Conservation (phyloP, 2,888 invertebrate species). For the Philereme transversata region DNA sequence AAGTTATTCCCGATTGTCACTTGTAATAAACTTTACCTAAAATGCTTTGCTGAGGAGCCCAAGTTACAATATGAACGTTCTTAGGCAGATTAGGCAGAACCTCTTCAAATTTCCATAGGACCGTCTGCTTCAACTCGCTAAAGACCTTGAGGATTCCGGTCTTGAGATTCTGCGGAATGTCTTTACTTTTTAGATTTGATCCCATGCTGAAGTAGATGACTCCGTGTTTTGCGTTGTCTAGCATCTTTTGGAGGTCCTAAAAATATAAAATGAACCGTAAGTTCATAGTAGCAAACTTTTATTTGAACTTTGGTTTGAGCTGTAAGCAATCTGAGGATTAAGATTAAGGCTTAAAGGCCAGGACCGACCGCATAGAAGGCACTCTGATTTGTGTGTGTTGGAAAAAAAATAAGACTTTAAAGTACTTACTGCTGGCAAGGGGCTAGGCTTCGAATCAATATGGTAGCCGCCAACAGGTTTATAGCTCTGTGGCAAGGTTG, state of each 20-base stretch:
- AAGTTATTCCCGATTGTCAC: too few relatives aligned
- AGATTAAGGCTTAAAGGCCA: too few relatives aligned
- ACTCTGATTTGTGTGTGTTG: too few relatives aligned
- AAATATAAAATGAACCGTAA: not conserved
- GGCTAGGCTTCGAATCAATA: conserved; percentile 49
- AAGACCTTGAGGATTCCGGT: conserved; percentile 58
- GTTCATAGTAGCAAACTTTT: too few relatives aligned
- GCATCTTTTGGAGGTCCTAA: conserved; percentile 53
- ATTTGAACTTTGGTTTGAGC: too few relatives aligned
- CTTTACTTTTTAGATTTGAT: conserved; percentile 53
- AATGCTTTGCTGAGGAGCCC: conserved; percentile 65
- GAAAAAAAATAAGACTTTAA: too few relatives aligned
- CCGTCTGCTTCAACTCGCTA: conserved; percentile 63
- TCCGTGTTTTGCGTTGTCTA: conserved; percentile 56
- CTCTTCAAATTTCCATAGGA: conserved; percentile 75
- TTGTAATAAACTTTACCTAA: conserved; percentile 44
- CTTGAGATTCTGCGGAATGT: conserved; percentile 48
- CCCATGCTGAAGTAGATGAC: conserved; percentile 68
- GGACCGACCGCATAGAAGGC: too few relatives aligned
- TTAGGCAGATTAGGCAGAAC: conserved; percentile 53
- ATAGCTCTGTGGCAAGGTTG: conserved; percentile 57
- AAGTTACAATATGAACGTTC: conserved; percentile 68
- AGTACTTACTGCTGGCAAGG: conserved; percentile 55
- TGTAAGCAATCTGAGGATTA: too few relatives aligned
- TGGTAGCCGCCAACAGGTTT: conserved; percentile 62